Percentiles rank a stretch among this genome's conserved stretches.
phyloP scores from a whole-genome alignment of 30 jellyfish, hydroid and myxozoan species.

The Cassiopea xamachana region DNA sequence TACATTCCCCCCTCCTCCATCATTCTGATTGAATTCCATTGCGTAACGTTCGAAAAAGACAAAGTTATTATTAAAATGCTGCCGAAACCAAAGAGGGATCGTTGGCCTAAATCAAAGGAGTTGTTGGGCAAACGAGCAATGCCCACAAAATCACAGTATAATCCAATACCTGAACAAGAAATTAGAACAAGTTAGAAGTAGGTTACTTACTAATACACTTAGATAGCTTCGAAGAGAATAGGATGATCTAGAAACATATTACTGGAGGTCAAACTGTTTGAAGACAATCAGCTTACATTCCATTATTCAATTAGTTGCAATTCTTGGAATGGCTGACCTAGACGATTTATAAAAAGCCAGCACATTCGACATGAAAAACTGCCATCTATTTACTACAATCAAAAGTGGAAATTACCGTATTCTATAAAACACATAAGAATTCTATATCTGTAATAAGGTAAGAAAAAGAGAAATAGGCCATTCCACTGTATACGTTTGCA shows the following conservation, averaged over 20 bases:
- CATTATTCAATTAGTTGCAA: neutral
- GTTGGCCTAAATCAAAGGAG: neutral
- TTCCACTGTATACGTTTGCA: too few relatives aligned
- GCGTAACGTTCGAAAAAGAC: too few relatives aligned
- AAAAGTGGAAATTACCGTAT: too few relatives aligned
- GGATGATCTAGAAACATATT: neutral
- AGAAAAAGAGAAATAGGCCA: too few relatives aligned
- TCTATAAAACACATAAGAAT: too few relatives aligned
- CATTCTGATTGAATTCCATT: too few relatives aligned
- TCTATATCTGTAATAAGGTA: too few relatives aligned
- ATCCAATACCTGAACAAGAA: conserved; percentile 9
- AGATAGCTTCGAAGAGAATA: neutral
- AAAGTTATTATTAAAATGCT: too few relatives aligned
- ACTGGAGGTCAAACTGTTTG: conserved; percentile 5
- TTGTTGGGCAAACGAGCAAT: neutral
- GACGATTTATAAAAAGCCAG: neutral
- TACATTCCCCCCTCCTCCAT: too few relatives aligned
- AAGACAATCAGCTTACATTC: neutral
- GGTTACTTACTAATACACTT: neutral
- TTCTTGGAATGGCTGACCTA: conserved; percentile 35
- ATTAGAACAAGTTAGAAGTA: neutral
- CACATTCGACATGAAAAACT: neutral
- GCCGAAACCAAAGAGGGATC: too few relatives aligned
- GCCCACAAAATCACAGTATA: conserved; percentile 1
- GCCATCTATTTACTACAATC: neutral